phyloP scores from a whole-genome alignment of 2,888 invertebrate genomes.

The Galerucella pusilla region DNA sequence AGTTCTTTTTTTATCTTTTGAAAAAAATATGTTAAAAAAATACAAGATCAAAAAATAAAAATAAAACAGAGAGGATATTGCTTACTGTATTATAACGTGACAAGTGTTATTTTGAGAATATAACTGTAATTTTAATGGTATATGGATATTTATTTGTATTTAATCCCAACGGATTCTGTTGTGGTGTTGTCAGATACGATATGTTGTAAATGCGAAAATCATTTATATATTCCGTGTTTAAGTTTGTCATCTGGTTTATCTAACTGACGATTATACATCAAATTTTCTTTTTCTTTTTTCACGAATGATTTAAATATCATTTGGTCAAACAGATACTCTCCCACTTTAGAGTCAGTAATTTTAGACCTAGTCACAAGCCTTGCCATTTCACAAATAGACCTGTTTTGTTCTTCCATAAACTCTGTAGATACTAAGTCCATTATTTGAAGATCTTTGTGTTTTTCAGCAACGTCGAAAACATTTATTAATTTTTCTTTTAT shows the following conservation, averaged over 20 bases:
- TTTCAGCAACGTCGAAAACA: slow-evolving; percentile 64
- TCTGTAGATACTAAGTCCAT: slow-evolving; percentile 68
- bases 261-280: slow-evolving; percentile 48
- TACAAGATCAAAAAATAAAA: too few species aligned
- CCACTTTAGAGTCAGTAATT: slow-evolving; percentile 52
- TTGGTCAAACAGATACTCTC: slow-evolving; percentile 59
- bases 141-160: background rate
- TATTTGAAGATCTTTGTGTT: slow-evolving; percentile 66
- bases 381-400: slow-evolving; percentile 57
- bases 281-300: slow-evolving; percentile 46
- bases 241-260: slow-evolving; percentile 28
- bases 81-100: background rate
- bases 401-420: slow-evolving; percentile 69
- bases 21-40: too few species aligned
- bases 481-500: slow-evolving; percentile 63
- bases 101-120: background rate
- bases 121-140: background rate
- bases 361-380: slow-evolving; percentile 55
- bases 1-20: too few species aligned
- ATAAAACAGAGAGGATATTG: background rate
- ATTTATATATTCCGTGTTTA: slow-evolving; percentile 42
- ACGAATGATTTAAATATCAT: slow-evolving; percentile 57
- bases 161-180: background rate
- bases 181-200: background rate
- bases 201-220: background rate